Percentiles rank a stretch among this genome's conserved stretches.
phyloP scores from a whole-genome alignment of 2,888 invertebrate genomes.

The Macropis europaea region DNA sequence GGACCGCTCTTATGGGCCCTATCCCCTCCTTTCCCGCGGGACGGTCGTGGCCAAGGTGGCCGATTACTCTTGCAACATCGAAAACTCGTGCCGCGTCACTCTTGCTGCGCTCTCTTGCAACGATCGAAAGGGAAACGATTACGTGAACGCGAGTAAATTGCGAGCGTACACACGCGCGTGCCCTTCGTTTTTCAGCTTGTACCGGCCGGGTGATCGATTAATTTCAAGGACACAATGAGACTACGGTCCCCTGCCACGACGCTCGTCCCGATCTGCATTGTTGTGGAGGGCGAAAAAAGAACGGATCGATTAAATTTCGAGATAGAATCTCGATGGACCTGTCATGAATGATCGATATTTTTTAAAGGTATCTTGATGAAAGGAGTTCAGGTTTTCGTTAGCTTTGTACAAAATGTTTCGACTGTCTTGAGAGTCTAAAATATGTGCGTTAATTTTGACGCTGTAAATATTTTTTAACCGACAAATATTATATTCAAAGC shows the following conservation, averaged over 20 bases:
- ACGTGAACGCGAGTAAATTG: constrained; percentile 20
- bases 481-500: too few relatives aligned
- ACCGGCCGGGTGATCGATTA: constrained; percentile 15
- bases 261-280: neutral
- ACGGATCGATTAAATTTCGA: neutral
- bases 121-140: constrained; percentile 22
- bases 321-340: neutral
- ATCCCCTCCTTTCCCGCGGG: constrained; percentile 43
- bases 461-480: too few relatives aligned
- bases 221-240: neutral
- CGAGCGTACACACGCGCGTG: neutral
- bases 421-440: too few relatives aligned
- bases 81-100: constrained; percentile 41
- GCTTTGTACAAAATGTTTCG: too few relatives aligned
- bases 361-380: too few relatives aligned
- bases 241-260: neutral
- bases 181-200: neutral
- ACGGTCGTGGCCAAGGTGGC: constrained; percentile 32
- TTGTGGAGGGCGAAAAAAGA: neutral
- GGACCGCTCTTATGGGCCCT: constrained; percentile 12
- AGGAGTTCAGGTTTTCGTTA: too few relatives aligned
- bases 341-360: too few relatives aligned
- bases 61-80: constrained; percentile 48
- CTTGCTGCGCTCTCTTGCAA: constrained; percentile 6
- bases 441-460: too few relatives aligned